Evolutionary conservation across 2,797 vertebrate species (phyloP).

Genomic region (Podarcis siculus): DNA sequence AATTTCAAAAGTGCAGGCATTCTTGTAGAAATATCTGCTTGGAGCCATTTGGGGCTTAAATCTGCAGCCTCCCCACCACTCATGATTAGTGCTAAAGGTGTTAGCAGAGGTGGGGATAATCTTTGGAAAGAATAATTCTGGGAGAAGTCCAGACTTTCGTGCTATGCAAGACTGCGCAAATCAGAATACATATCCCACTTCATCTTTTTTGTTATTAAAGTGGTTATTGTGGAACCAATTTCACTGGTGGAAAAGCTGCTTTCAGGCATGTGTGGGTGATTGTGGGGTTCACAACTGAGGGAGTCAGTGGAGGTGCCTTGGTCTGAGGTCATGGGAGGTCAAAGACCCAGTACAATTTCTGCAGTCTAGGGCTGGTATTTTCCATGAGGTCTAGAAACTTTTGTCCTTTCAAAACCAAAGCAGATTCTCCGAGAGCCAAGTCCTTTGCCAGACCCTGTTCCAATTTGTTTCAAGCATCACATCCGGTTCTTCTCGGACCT

Average conservation of each 20-base stretch:
- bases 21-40: background rate
- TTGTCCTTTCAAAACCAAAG: background rate
- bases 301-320: too few relatives aligned
- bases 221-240: background rate
- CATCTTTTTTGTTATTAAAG: background rate
- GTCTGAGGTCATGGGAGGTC: too few relatives aligned
- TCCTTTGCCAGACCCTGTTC: background rate
- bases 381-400: background rate
- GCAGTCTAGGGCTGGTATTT: background rate
- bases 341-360: background rate
- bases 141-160: too few relatives aligned
- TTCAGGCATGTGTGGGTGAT: background rate
- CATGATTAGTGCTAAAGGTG: background rate
- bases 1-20: conserved; percentile 31
- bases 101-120: background rate
- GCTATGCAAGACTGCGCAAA: too few relatives aligned
- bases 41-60: background rate
- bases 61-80: background rate
- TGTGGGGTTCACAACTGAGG: background rate
- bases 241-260: background rate
- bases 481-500: background rate
- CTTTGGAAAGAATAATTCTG: too few relatives aligned
- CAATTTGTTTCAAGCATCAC: background rate
- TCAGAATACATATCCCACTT: background rate
- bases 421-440: background rate